Conservation (phyloP, 2,113 vertebrate species). For the Xiphophorus hellerii region DNA sequence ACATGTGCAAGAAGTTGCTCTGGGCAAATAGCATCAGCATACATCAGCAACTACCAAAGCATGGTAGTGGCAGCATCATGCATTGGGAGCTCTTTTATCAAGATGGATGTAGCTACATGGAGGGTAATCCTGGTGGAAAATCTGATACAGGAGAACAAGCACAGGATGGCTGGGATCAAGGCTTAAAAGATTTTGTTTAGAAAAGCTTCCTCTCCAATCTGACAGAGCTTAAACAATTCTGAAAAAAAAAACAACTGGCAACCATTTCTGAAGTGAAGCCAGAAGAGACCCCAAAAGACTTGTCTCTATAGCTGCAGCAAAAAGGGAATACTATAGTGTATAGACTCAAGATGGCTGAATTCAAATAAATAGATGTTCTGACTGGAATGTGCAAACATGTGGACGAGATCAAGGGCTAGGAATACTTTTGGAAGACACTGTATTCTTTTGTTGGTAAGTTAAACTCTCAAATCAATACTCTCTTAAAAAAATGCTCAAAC, state of each 20-base stretch:
- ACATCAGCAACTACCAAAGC: background rate
- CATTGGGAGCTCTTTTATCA: background rate
- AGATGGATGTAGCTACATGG: background rate
- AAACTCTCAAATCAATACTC: too few species aligned
- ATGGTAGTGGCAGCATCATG: background rate
- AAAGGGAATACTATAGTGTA: background rate
- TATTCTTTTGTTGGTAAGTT: too few species aligned
- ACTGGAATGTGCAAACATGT: background rate
- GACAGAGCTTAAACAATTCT: background rate
- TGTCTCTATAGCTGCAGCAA: background rate
- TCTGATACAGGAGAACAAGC: background rate
- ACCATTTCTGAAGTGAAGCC: background rate
- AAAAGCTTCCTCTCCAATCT: background rate
- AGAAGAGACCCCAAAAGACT: background rate
- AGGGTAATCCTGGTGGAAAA: background rate
- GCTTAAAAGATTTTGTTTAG: background rate
- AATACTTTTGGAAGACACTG: background rate
- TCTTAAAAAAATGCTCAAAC: background rate
- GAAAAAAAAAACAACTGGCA: too few species aligned
- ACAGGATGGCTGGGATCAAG: background rate
- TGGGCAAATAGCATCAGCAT: too few species aligned
- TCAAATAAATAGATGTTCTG: background rate
- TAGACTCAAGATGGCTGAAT: background rate
- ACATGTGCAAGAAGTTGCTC: too few species aligned
- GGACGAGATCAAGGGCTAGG: background rate